Base-by-base conservation (phyloP, 2,888 invertebrate genomes). In the Schrankia costaestrigalis region DNA sequence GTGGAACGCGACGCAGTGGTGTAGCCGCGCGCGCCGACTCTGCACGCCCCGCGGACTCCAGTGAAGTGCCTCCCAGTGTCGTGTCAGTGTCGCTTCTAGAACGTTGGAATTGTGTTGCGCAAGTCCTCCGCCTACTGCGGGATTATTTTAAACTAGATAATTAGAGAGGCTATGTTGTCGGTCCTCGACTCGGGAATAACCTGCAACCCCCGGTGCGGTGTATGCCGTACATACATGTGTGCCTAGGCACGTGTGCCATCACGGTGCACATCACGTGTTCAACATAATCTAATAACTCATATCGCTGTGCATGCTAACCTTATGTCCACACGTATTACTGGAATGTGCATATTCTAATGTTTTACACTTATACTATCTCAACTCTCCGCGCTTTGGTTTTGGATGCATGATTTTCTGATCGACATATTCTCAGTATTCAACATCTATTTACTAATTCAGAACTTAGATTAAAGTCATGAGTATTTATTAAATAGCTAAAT, bases 1-100 rank as follows among this genome's bases (percentile, higher is more conserved):
- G 86, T 87, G 83, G 87, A 87, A 84, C 86, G 82, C 75, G 74
- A 60, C 81, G 83, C 86, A 85, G 84, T 86, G 85, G 78, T 68
- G 67, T 71, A 75, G 74, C 76, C 79, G 84, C 84, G 77, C 80
- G 84, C 85, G 81, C 75, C 83, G 78, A 59, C 71, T 76, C 72
- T 78, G 64, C 86, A 86, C 86, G 86, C 79, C 64, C 68, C 75
- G 77, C 73, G 73, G 56, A 62, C 63, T 57, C 70, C 73, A 75
- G 84, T 85, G 78, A 72, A 83, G 84, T 83, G 84, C 67, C 70
- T 61, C 64, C 56, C 63, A 80, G 85, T 87, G 86, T 77, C 78
- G 86, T 84, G 84, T 71, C 71, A 79, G 85, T 88, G 84, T 75
- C 78, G 82, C 78, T 84, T 85, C 78, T 84, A 85, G 83, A 85